Evolutionary conservation across 2,797 vertebrate genomes (phyloP).

Genomic region (Microctenopoma stevenorrisi): DNA sequence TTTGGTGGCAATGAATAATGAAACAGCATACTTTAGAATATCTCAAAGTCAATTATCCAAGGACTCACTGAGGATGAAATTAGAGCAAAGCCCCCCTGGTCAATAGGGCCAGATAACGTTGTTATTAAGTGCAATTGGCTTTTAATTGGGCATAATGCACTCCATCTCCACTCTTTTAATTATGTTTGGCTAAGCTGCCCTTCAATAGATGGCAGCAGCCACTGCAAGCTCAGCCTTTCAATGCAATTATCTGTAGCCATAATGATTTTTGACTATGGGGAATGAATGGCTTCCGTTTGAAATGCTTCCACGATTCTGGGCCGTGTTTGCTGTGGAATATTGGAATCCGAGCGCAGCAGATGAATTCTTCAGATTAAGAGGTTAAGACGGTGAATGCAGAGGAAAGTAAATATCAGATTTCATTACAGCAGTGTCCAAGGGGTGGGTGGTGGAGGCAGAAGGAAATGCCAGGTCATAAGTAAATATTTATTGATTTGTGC

Average conservation of each 20-base stretch:
- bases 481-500: constrained; percentile 48
- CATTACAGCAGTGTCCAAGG: constrained; percentile 35
- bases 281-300: constrained; percentile 64
- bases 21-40: constrained; percentile 55
- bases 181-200: constrained; percentile 76
- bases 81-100: constrained; percentile 65
- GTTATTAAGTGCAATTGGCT: constrained; percentile 82
- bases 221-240: constrained; percentile 70
- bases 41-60: constrained; percentile 74
- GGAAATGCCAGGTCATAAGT: constrained; percentile 29
- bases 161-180: constrained; percentile 81
- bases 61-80: constrained; percentile 71
- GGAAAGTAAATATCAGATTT: constrained; percentile 56
- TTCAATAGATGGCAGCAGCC: constrained; percentile 75
- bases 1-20: constrained; percentile 57
- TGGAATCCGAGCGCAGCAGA: constrained; percentile 29
- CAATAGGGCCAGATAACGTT: constrained; percentile 76
- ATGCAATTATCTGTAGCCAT: constrained; percentile 76
- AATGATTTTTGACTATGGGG: constrained; percentile 79
- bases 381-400: constrained; percentile 40
- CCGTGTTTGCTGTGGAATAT: constrained; percentile 46
- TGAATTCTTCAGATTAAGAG: constrained; percentile 44
- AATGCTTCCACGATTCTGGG: constrained; percentile 50
- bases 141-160: constrained; percentile 82
- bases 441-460: constrained; percentile 17